These are phyloP conservation scores for Condylostylus longicornis DNA, from an alignment of 1,140 invertebrate species.

Conservation along the genomic window DNA sequence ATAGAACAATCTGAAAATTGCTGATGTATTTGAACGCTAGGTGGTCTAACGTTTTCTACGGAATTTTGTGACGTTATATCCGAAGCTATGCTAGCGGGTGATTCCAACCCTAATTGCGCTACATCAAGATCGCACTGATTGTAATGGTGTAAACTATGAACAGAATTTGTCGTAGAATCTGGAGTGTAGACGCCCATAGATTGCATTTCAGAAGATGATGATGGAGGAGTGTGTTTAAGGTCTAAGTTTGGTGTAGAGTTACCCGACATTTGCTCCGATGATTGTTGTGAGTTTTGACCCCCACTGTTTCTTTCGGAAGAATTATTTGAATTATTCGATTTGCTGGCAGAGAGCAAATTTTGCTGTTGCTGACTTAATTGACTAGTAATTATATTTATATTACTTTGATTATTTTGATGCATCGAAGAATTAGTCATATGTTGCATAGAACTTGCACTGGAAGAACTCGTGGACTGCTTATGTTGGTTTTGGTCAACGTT, in stretches of 20 bases:
- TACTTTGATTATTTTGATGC: neutral
- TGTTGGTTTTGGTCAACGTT: too few species aligned
- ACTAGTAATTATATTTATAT: too few species aligned
- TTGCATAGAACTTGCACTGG: too few species aligned
- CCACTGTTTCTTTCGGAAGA: neutral
- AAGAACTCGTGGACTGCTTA: too few species aligned
- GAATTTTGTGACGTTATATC: conserved; percentile 65
- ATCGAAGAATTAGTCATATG: too few species aligned
- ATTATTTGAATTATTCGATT: conserved; percentile 1
- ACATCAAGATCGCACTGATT: conserved; percentile 68
- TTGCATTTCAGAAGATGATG: conserved; percentile 45
- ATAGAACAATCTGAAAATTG: conserved; percentile 47
- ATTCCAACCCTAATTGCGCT: conserved; percentile 66
- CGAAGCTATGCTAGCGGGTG: conserved; percentile 71
- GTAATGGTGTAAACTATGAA: conserved; percentile 61
- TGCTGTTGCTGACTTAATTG: too few species aligned
- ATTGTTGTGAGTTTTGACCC: neutral
- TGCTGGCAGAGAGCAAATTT: conserved; percentile 3
- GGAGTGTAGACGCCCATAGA: conserved; percentile 72
- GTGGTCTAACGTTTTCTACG: conserved; percentile 44
- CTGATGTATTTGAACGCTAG: conserved; percentile 33
- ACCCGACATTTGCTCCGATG: neutral
- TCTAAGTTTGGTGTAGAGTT: conserved; percentile 4
- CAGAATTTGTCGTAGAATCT: conserved; percentile 70
- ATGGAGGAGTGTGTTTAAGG: conserved; percentile 32